Evolutionary conservation across 2,797 vertebrate genomes (phyloP).

Genomic region (Ctenochaetus hawaiiensis): DNA sequence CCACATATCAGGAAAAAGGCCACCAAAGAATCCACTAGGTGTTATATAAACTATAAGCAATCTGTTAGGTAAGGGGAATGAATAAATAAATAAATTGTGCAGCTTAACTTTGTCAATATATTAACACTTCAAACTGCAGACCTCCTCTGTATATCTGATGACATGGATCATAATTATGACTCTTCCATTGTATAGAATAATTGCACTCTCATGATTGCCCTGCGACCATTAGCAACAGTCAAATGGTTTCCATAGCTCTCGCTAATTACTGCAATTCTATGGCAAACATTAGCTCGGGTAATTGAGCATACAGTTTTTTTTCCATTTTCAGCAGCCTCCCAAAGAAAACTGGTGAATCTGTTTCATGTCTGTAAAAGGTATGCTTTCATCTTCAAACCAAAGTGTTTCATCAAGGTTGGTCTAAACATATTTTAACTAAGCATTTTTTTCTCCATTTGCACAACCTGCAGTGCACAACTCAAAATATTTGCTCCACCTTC

Average conservation of each 20-base stretch:
- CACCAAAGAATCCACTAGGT: background rate
- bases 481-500: constrained; percentile 22
- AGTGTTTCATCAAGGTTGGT: background rate
- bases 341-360: constrained; percentile 12
- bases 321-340: constrained; percentile 27
- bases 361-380: background rate
- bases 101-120: constrained; percentile 19
- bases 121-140: constrained; percentile 34
- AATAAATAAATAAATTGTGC: constrained; percentile 10
- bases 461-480: constrained; percentile 2
- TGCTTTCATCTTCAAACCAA: constrained; percentile 11
- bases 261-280: constrained; percentile 27
- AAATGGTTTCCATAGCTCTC: constrained; percentile 28
- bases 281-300: constrained; percentile 54
- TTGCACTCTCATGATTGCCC: constrained; percentile 25
- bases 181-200: constrained; percentile 43
- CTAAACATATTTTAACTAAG: constrained; percentile 19
- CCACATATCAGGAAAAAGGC: too few species aligned
- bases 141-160: constrained; percentile 14
- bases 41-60: background rate
- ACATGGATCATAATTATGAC: constrained; percentile 19
- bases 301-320: constrained; percentile 41
- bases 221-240: constrained; percentile 31
- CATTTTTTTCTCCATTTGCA: constrained; percentile 32
- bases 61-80: background rate